phyloP scores from a whole-genome alignment of 1,140 invertebrate species.

The Drosophila sulfurigaster region DNA sequence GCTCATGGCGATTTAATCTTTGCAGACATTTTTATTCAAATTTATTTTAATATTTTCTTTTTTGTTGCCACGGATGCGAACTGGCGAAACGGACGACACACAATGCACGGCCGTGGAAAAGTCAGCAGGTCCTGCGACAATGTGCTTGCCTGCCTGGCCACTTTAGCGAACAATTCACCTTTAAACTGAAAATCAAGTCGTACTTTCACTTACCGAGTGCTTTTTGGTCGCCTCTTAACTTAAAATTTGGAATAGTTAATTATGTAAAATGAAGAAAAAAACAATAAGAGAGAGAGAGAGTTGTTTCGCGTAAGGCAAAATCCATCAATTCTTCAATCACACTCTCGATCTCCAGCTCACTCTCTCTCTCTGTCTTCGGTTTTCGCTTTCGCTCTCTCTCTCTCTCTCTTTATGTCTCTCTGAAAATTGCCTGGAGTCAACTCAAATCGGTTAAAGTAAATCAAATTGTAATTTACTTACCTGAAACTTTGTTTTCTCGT shows the following conservation, averaged over 20 bases:
- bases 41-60: slow-evolving; percentile 73
- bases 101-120: slow-evolving; percentile 38
- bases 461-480: too few species aligned
- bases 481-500: too few species aligned
- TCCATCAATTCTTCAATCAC: slow-evolving; percentile 17
- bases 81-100: slow-evolving; percentile 6
- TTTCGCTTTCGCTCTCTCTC: background rate
- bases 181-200: background rate
- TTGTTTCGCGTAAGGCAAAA: slow-evolving; percentile 9
- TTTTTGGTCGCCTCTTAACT: slow-evolving; percentile 1
- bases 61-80: slow-evolving; percentile 45
- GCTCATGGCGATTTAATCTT: slow-evolving; percentile 80
- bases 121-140: background rate
- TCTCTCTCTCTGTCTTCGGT: too few species aligned
- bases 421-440: too few species aligned
- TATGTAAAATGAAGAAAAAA: slow-evolving; percentile 5
- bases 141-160: background rate
- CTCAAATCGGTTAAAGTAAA: too few species aligned
- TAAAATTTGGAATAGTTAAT: slow-evolving; percentile 30
- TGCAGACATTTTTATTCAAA: slow-evolving; percentile 82
- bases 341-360: background rate
- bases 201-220: slow-evolving; percentile 19
- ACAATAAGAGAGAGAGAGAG: background rate
- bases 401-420: background rate
- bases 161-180: slow-evolving; percentile 8